Evolutionary conservation across 2,797 vertebrate species (phyloP).

Genomic region (Enteromius anoplus): DNA sequence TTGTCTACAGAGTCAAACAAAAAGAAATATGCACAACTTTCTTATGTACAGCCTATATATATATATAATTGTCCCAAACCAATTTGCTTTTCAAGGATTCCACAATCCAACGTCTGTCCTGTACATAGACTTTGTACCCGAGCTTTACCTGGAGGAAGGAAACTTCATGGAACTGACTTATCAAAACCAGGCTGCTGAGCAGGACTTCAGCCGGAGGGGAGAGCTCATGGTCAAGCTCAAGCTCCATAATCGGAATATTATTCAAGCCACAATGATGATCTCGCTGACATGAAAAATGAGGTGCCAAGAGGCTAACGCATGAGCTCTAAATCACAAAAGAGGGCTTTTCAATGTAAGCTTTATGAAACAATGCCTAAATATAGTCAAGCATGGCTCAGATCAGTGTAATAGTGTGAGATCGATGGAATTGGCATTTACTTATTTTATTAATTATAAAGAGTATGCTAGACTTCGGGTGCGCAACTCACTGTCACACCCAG

Average conservation of each 20-base stretch:
- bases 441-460: not conserved
- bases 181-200: slow-evolving; percentile 16
- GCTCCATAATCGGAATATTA: slow-evolving; percentile 26
- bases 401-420: not conserved
- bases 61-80: slow-evolving; percentile 2
- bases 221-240: slow-evolving; percentile 30
- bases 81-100: not conserved
- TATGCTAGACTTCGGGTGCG: not conserved
- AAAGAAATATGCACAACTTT: not conserved
- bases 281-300: slow-evolving; percentile 5
- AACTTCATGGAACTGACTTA: slow-evolving; percentile 19
- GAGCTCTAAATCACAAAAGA: slow-evolving; percentile 31
- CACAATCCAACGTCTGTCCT: not conserved
- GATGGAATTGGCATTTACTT: not conserved
- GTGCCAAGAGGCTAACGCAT: slow-evolving; percentile 1
- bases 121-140: not conserved
- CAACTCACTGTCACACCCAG: not conserved
- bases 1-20: slow-evolving; percentile 21
- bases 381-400: not conserved
- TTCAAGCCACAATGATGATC: slow-evolving; percentile 30
- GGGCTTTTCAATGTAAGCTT: not conserved
- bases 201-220: slow-evolving; percentile 16
- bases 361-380: not conserved
- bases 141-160: slow-evolving; percentile 24
- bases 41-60: not conserved